These are phyloP conservation scores for Pica pica DNA, from an alignment of 2,113 vertebrate genomes.

Conservation along the genomic window DNA sequence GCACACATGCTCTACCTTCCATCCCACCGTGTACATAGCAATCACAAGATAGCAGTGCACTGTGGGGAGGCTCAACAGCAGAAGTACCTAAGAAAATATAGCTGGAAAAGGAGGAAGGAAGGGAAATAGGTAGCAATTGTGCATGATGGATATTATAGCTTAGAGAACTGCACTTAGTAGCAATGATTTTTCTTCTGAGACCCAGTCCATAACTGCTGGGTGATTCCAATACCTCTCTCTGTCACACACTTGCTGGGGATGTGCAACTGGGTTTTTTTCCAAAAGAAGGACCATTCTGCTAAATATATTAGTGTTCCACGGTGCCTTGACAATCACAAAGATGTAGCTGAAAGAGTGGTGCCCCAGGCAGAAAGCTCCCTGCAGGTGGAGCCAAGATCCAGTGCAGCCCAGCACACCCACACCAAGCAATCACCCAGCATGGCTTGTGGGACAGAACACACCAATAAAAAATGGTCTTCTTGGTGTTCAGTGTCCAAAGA, in stretches of 20 bases:
- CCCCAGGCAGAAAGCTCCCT: background rate
- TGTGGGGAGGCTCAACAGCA: background rate
- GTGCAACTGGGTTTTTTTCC: background rate
- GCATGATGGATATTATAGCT: background rate
- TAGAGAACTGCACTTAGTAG: background rate
- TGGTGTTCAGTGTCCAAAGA: background rate
- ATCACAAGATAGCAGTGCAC: background rate
- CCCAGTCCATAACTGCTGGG: background rate
- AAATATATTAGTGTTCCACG: background rate
- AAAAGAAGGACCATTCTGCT: background rate
- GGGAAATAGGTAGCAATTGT: background rate
- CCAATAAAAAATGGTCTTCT: background rate
- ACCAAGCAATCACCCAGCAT: background rate
- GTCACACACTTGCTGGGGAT: background rate
- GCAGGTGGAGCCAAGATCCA: background rate
- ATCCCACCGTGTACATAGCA: fast-evolving
- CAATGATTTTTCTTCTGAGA: background rate
- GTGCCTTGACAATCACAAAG: background rate
- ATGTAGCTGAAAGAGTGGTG: background rate
- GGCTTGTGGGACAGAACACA: background rate
- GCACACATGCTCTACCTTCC: background rate
- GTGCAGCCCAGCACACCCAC: background rate
- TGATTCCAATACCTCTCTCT: background rate
- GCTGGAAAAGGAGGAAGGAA: background rate
- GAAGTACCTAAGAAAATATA: background rate